These are phyloP conservation scores for Trematomus bernacchii DNA, from an alignment of 2,797 vertebrate genomes.

Conservation along the genomic window DNA sequence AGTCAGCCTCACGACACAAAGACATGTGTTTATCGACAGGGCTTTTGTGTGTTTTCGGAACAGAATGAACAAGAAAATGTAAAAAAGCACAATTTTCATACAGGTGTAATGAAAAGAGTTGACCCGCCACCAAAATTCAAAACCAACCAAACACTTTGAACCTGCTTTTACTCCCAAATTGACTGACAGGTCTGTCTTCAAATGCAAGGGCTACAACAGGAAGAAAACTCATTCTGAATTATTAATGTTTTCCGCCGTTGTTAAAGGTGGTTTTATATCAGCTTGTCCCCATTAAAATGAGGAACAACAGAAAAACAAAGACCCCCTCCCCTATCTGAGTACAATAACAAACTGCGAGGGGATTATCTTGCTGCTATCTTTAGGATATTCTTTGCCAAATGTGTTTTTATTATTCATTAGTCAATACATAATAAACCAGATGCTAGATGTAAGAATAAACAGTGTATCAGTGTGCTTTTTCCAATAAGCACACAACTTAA, in stretches of 20 bases:
- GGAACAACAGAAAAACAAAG: not conserved
- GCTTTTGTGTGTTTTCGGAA: slow-evolving; percentile 10
- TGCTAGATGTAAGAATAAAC: not conserved
- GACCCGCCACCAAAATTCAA: not conserved
- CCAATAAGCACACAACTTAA: slow-evolving; percentile 1
- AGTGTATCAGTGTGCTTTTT: not conserved
- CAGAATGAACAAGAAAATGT: slow-evolving; percentile 1
- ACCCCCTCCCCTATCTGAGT: not conserved
- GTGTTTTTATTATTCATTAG: not conserved
- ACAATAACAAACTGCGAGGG: not conserved
- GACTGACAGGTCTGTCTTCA: slow-evolving; percentile 3
- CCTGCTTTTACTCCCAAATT: not conserved
- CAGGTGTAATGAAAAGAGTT: slow-evolving; percentile 15
- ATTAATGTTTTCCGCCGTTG: not conserved
- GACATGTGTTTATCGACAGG: slow-evolving; percentile 6
- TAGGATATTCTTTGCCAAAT: not conserved
- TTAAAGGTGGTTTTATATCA: not conserved
- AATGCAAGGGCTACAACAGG: not conserved
- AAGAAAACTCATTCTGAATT: not conserved
- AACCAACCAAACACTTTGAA: slow-evolving; percentile 1
- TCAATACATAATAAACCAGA: not conserved
- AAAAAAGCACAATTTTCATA: slow-evolving; percentile 9
- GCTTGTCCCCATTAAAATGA: not conserved
- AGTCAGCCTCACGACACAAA: slow-evolving; percentile 7
- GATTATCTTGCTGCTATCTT: not conserved